A percentile compares a stretch with the other conserved stretches of the same genome.
Conservation (phyloP, 2,888 invertebrate species). For the Thysanoteuthis rhombus region DNA sequence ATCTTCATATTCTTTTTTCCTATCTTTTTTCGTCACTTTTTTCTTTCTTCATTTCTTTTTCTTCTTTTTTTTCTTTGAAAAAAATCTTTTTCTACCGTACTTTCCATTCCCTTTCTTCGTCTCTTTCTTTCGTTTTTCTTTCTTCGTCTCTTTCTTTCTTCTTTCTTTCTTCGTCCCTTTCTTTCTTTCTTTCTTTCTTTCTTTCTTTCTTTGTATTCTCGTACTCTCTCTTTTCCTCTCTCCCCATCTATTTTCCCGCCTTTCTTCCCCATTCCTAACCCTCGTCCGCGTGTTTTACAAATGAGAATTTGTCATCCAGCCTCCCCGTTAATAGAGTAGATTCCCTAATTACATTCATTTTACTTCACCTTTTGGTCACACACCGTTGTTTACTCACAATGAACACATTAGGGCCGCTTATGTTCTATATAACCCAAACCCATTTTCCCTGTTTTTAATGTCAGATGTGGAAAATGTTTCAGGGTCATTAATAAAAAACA, state of each 20-base stretch:
- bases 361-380: background rate
- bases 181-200: background rate
- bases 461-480: background rate
- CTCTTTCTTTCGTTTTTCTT: background rate
- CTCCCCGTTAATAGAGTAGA: background rate
- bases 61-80: background rate
- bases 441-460: background rate
- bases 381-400: background rate
- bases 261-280: background rate
- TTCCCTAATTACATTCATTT: constrained; percentile 12
- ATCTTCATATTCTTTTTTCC: background rate
- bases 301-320: background rate
- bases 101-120: background rate
- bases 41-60: background rate
- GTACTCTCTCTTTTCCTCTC: background rate
- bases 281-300: background rate
- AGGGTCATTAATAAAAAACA: background rate
- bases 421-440: background rate
- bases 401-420: constrained; percentile 12
- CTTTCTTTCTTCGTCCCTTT: background rate
- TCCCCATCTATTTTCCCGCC: background rate
- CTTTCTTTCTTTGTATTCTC: background rate
- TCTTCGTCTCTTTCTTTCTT: background rate
- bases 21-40: background rate
- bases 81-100: background rate